These are phyloP conservation scores for Pituophis catenifer DNA, from an alignment of 2,113 vertebrate genomes.

Conservation along the genomic window DNA sequence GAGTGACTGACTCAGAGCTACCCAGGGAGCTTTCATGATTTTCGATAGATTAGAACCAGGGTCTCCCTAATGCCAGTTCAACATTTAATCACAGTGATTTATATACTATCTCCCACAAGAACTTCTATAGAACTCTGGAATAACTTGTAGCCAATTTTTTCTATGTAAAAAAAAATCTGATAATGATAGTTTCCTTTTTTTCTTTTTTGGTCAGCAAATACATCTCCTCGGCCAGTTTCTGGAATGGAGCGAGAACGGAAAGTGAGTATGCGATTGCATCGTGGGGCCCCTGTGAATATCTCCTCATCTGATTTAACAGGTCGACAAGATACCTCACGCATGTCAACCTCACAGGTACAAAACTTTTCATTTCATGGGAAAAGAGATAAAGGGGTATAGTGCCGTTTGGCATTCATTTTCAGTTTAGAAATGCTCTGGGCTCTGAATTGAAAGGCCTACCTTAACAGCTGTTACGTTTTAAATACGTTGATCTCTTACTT, in stretches of 20 bases:
- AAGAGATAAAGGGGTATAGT: neutral
- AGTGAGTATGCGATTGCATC: conserved; percentile 95
- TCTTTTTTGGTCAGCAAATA: conserved; percentile 74
- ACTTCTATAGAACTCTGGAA: neutral
- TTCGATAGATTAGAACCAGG: too few relatives aligned
- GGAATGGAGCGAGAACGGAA: conserved; percentile 91
- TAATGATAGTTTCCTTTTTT: neutral
- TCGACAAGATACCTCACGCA: conserved; percentile 91
- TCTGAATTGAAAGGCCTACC: neutral
- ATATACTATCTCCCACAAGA: neutral
- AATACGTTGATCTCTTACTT: neutral
- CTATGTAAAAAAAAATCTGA: neutral
- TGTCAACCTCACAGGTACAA: conserved; percentile 95
- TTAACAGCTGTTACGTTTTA: neutral
- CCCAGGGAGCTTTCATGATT: too few relatives aligned
- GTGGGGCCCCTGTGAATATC: conserved; percentile 88
- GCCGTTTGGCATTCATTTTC: neutral
- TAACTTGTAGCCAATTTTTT: neutral
- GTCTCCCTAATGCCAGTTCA: too few relatives aligned
- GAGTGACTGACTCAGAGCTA: too few relatives aligned
- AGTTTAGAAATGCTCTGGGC: neutral
- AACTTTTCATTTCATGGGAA: neutral
- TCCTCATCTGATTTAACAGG: conserved; percentile 92
- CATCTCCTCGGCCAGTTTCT: conserved; percentile 85
- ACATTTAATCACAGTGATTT: neutral